Evolutionary conservation across 2,888 invertebrate species (phyloP).

Genomic region (Catocala nupta): DNA sequence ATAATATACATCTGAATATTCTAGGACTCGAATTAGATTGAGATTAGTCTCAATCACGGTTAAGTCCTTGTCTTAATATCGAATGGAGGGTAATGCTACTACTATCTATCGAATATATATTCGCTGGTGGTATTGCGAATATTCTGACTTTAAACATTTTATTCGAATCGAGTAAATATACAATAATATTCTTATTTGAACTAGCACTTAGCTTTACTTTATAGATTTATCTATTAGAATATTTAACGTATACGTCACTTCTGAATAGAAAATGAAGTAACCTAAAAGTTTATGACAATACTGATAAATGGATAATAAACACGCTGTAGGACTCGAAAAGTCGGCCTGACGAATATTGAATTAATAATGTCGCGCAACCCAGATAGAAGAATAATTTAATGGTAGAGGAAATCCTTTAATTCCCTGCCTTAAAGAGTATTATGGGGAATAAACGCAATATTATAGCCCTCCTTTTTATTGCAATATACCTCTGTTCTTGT

Average conservation of each 20-base stretch:
- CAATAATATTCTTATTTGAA: too few relatives aligned
- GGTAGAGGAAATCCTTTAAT: conserved; percentile 31
- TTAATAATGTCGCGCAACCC: conserved; percentile 34
- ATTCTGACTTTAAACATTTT: too few relatives aligned
- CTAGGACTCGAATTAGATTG: too few relatives aligned
- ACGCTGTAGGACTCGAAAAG: conserved; percentile 21
- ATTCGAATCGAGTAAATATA: too few relatives aligned
- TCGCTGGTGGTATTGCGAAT: too few relatives aligned
- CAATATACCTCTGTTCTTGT: not conserved
- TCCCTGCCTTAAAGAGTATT: conserved; percentile 30
- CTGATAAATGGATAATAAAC: conserved; percentile 31
- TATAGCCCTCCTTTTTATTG: conserved; percentile 31
- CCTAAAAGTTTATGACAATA: not conserved
- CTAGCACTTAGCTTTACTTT: too few relatives aligned
- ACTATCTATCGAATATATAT: too few relatives aligned
- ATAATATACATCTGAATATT: too few relatives aligned
- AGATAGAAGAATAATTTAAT: conserved; percentile 29
- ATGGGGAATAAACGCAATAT: conserved; percentile 23
- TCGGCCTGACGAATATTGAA: conserved; percentile 28
- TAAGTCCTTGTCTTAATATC: too few relatives aligned
- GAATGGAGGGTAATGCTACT: too few relatives aligned
- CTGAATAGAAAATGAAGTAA: not conserved
- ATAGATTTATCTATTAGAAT: too few relatives aligned
- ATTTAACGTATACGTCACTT: not conserved
- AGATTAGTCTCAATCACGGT: too few relatives aligned